Percentiles rank a stretch among this genome's conserved stretches.
Evolutionary conservation across 2,888 invertebrate genomes (phyloP).

Genomic region (Alviniconcha strummeri): DNA sequence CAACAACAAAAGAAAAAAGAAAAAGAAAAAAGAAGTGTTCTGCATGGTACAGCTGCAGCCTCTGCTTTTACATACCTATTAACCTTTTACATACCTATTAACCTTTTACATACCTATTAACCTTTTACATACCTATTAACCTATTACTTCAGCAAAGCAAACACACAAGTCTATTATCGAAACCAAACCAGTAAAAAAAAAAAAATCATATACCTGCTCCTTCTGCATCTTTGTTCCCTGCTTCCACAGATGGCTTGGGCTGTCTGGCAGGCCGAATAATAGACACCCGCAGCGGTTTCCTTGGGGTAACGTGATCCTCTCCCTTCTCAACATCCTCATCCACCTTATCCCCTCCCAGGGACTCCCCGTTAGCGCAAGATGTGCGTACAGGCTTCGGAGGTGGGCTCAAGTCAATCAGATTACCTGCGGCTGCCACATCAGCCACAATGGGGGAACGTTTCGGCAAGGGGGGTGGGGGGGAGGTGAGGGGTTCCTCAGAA

Average conservation of each 20-base stretch:
- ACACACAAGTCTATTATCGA: too few relatives aligned
- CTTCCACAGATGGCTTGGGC: neutral
- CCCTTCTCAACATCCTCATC: neutral
- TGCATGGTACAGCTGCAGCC: too few relatives aligned
- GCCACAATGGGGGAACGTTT: constrained; percentile 15
- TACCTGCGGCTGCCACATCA: neutral
- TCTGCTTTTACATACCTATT: too few relatives aligned
- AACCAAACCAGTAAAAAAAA: too few relatives aligned
- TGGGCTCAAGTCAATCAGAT: neutral
- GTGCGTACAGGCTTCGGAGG: constrained; percentile 27
- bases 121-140: too few relatives aligned
- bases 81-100: too few relatives aligned
- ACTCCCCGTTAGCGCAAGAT: neutral
- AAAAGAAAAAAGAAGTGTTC: too few relatives aligned
- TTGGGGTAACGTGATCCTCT: constrained; percentile 1
- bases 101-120: too few relatives aligned
- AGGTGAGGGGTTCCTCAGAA: neutral
- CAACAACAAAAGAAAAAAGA: too few relatives aligned
- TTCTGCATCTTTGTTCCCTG: neutral
- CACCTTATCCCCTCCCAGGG: neutral
- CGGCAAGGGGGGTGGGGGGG: constrained; percentile 19
- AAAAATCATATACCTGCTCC: too few relatives aligned
- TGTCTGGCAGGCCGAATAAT: constrained; percentile 22
- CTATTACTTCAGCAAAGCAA: too few relatives aligned
- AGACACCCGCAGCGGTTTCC: constrained; percentile 16